Conservation (phyloP, 2,888 invertebrate genomes). For the Zootermopsis nevadensis region DNA sequence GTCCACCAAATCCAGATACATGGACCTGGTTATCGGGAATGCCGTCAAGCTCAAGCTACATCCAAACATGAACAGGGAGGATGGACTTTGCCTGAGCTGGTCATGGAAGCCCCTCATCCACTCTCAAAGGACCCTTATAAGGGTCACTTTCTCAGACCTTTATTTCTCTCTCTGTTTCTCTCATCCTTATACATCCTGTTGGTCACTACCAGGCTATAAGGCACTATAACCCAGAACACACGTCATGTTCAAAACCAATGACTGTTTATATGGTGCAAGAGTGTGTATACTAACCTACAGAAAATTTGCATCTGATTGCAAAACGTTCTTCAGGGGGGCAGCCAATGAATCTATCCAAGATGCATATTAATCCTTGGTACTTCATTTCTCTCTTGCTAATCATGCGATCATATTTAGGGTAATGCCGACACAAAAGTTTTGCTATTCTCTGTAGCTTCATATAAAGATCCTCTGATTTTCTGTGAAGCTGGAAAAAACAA, state of each 20-base stretch:
- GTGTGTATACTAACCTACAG: conserved; percentile 9
- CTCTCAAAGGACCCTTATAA: too few relatives aligned
- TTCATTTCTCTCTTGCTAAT: not conserved
- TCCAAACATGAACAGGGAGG: too few relatives aligned
- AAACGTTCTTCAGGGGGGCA: not conserved
- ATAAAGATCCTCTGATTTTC: not conserved
- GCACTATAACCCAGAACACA: too few relatives aligned
- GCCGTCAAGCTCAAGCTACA: too few relatives aligned
- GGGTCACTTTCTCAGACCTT: too few relatives aligned
- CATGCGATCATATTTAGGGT: conserved; percentile 21
- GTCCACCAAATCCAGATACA: too few relatives aligned
- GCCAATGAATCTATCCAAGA: not conserved
- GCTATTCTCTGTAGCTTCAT: not conserved
- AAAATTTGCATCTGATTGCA: not conserved
- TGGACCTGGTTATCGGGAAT: too few relatives aligned
- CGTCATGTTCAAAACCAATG: not conserved
- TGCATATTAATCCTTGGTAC: conserved; percentile 8
- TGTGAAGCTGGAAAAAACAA: not conserved
- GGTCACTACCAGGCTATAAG: too few relatives aligned
- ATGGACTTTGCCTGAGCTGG: too few relatives aligned
- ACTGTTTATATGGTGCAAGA: not conserved
- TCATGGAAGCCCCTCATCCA: too few relatives aligned
- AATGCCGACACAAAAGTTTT: not conserved
- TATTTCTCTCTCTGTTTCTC: too few relatives aligned
- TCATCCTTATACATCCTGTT: too few relatives aligned